phyloP scores from a whole-genome alignment of 2,113 vertebrate species.

The Myxocyprinus asiaticus region DNA sequence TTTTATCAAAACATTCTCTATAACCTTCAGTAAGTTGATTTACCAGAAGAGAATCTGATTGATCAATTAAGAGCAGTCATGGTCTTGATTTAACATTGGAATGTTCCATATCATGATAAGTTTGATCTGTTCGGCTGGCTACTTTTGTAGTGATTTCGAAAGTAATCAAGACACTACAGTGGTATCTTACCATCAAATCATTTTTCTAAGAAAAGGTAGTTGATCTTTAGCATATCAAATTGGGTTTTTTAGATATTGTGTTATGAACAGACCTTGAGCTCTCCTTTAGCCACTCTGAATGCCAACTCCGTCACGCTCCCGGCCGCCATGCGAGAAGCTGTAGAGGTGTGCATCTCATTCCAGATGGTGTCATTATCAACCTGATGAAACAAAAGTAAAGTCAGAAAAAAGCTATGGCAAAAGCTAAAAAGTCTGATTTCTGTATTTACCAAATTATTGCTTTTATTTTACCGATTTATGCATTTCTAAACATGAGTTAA shows the following conservation, averaged over 20 bases:
- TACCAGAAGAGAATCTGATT: background rate
- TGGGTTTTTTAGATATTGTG: background rate
- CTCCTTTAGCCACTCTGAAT: constrained; percentile 88
- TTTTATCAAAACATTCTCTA: constrained; percentile 3
- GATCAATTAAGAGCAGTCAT: background rate
- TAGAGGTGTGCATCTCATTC: constrained; percentile 92
- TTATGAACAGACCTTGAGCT: constrained; percentile 81
- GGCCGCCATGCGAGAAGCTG: constrained; percentile 85
- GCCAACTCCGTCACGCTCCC: constrained; percentile 92
- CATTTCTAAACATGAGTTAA: background rate
- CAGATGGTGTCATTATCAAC: constrained; percentile 93
- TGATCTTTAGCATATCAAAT: background rate
- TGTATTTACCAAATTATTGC: too few relatives aligned
- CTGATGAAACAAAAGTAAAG: constrained; percentile 66
- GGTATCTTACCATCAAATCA: too few relatives aligned
- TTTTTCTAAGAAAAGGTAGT: too few relatives aligned
- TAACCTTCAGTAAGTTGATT: constrained; percentile 7
- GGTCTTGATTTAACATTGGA: too few relatives aligned
- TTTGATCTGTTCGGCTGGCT: constrained; percentile 1
- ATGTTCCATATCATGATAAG: background rate
- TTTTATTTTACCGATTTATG: background rate
- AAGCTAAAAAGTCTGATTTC: background rate
- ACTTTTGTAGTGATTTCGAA: background rate
- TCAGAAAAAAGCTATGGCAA: background rate
- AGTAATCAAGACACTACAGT: too few relatives aligned